Evolutionary conservation across 2,113 vertebrate species (phyloP).

Genomic region (Parotia lawesii): DNA sequence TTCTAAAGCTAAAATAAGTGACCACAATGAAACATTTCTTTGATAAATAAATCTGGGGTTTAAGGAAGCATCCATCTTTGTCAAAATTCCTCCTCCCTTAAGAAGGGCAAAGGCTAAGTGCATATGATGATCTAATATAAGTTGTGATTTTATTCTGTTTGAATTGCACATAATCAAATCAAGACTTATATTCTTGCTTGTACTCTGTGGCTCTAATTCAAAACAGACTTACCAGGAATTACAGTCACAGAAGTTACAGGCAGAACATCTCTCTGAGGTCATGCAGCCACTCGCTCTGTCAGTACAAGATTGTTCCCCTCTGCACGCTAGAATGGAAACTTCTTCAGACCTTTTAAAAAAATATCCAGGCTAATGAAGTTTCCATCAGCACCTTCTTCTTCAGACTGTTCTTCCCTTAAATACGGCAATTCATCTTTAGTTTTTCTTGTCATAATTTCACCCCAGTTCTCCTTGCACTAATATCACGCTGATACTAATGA

Average conservation of each 20-base stretch:
- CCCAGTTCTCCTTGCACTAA: background rate
- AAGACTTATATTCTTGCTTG: slow-evolving; percentile 18
- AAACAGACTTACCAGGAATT: slow-evolving; percentile 37
- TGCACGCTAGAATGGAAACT: background rate
- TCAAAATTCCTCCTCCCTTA: background rate
- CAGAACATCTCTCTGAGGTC: background rate
- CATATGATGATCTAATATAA: slow-evolving; percentile 21
- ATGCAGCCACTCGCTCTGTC: background rate
- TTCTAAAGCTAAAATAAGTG: slow-evolving; percentile 3
- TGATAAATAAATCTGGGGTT: slow-evolving; percentile 29
- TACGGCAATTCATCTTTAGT: background rate
- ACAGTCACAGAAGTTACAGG: background rate
- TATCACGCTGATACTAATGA: background rate
- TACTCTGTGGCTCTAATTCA: slow-evolving; percentile 24
- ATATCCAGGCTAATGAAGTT: background rate
- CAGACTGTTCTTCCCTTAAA: background rate
- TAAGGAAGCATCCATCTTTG: slow-evolving; percentile 40
- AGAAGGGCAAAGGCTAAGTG: slow-evolving; percentile 49
- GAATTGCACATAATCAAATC: slow-evolving; percentile 45
- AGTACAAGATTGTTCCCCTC: background rate
- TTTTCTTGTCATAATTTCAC: background rate
- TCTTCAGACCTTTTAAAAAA: background rate
- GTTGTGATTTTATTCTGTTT: slow-evolving; percentile 34
- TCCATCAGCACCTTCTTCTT: background rate
- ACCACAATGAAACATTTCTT: slow-evolving; percentile 28